These are phyloP conservation scores for Sitta carolinensis DNA, from an alignment of 2,797 vertebrate genomes.

Conservation along the genomic window DNA sequence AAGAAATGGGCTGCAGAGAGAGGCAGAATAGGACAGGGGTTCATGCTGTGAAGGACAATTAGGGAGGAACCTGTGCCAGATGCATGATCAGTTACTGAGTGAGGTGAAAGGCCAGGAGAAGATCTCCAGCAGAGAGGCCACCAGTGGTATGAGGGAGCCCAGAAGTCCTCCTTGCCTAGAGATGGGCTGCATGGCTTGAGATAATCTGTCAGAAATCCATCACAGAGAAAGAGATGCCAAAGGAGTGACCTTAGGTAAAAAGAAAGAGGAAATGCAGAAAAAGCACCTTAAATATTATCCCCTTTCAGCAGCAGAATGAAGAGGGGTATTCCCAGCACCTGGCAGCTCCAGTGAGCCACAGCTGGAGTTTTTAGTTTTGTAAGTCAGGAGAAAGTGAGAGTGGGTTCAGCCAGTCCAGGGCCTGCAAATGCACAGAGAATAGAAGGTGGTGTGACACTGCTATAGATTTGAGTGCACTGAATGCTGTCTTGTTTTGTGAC, in stretches of 20 bases:
- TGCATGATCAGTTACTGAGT: neutral
- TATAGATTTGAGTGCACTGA: neutral
- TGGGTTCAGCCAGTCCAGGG: neutral
- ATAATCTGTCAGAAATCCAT: neutral
- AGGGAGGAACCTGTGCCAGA: neutral
- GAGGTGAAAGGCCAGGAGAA: neutral
- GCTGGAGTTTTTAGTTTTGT: neutral
- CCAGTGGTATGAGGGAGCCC: neutral
- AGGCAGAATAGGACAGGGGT: neutral
- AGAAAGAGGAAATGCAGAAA: neutral
- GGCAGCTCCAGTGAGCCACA: neutral
- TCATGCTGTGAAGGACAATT: neutral
- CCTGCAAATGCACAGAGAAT: neutral
- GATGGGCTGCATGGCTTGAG: neutral
- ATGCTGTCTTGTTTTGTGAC: neutral
- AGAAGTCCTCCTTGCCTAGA: neutral
- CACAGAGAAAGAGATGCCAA: neutral
- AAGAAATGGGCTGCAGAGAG: neutral
- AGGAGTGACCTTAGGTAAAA: neutral
- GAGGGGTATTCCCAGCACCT: neutral
- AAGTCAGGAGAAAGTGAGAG: neutral
- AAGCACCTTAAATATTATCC: neutral
- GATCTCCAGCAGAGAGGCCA: neutral
- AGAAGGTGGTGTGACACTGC: neutral
- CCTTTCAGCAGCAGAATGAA: neutral